Evolutionary conservation across 2,888 invertebrate genomes (phyloP).

Genomic region (Pecten maximus): DNA sequence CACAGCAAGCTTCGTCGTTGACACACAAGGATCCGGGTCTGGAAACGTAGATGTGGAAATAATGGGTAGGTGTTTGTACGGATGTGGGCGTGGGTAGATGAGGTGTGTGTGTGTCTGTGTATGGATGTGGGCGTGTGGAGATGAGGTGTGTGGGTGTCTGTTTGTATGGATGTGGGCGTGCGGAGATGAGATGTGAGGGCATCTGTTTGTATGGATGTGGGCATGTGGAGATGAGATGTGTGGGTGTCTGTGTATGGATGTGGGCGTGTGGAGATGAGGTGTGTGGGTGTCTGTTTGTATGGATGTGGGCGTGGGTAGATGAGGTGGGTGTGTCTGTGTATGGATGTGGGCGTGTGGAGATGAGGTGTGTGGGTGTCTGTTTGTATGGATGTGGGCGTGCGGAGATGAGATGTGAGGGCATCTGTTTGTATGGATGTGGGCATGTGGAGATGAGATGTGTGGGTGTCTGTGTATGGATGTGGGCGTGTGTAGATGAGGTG

Average conservation of each 20-base stretch:
- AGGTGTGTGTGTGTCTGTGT: not conserved
- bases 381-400: conserved; percentile 3
- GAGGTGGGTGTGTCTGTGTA: not conserved
- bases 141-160: conserved; percentile 5
- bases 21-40: conserved; percentile 90
- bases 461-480: conserved; percentile 87
- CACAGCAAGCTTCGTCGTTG: conserved; percentile 85
- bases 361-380: conserved; percentile 1
- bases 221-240: too few relatives aligned
- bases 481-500: conserved; percentile 84
- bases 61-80: conserved; percentile 69
- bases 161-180: not conserved
- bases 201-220: not conserved
- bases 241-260: conserved; percentile 86
- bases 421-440: too few relatives aligned
- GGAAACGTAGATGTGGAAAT: conserved; percentile 96
- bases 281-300: conserved; percentile 69
- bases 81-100: conserved; percentile 38
- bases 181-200: not conserved
- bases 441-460: too few relatives aligned
- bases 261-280: conserved; percentile 85
- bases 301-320: conserved; percentile 39
- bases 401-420: too few relatives aligned
- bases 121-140: conserved; percentile 38
- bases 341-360: conserved; percentile 34